phyloP scores from a whole-genome alignment of 2,113 vertebrate species.

The Recurvirostra avosetta region DNA sequence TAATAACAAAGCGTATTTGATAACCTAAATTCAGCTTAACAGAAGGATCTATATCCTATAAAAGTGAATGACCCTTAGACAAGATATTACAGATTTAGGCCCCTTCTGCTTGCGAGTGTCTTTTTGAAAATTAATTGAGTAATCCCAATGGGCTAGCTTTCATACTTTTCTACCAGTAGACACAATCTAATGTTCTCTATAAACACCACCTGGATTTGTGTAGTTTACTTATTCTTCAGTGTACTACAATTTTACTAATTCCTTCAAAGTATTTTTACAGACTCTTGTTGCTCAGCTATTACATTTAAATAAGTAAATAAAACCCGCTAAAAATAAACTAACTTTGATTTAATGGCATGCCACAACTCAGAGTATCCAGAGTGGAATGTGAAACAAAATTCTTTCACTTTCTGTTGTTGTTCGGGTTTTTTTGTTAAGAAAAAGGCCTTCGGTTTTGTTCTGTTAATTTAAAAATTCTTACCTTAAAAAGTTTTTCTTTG shows the following conservation, averaged over 20 bases:
- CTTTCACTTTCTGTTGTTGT: not conserved
- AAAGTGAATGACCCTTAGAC: not conserved
- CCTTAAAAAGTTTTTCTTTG: not conserved
- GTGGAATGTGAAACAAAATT: not conserved
- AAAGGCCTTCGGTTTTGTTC: not conserved
- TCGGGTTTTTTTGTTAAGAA: not conserved
- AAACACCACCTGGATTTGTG: not conserved
- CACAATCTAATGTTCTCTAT: not conserved
- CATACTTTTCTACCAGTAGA: not conserved
- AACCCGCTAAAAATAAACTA: constrained; percentile 44
- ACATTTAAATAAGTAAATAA: not conserved
- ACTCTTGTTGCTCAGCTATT: not conserved
- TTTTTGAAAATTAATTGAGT: not conserved
- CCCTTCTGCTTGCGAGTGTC: not conserved
- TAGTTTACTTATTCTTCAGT: not conserved
- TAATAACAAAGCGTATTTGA: not conserved
- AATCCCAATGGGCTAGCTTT: not conserved
- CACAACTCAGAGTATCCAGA: not conserved
- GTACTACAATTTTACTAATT: not conserved
- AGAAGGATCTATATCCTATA: not conserved
- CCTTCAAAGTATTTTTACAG: not conserved
- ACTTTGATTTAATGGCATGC: not conserved
- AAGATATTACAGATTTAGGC: not conserved
- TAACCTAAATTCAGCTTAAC: not conserved
- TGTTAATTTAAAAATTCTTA: not conserved